Evolutionary conservation across 2,888 invertebrate species (phyloP).

Genomic region (Ephialtes manifestator): DNA sequence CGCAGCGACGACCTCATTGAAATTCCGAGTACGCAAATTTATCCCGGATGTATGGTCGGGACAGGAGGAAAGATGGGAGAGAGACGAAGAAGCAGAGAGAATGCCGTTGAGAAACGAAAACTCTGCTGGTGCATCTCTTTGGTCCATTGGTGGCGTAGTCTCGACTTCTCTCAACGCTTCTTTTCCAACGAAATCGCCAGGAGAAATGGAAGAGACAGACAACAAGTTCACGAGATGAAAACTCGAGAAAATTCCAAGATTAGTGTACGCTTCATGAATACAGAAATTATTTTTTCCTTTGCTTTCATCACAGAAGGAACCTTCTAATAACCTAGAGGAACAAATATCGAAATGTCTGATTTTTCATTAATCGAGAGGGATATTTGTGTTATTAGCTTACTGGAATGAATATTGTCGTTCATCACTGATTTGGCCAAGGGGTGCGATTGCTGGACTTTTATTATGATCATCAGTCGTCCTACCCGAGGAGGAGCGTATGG

Average conservation of each 20-base stretch:
- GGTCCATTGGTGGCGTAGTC: conserved; percentile 34
- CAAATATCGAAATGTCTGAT: not conserved
- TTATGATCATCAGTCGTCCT: too few relatives aligned
- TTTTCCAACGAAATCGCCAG: conserved; percentile 12
- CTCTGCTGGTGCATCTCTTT: conserved; percentile 25
- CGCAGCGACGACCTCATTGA: conserved; percentile 17
- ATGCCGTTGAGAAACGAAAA: not conserved
- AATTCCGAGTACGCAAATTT: conserved; percentile 47
- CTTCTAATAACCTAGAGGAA: not conserved
- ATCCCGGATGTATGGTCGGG: conserved; percentile 36
- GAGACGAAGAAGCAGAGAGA: not conserved
- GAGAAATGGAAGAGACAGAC: conserved; percentile 15
- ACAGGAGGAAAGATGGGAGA: conserved; percentile 18
- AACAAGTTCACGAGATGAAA: conserved; percentile 19
- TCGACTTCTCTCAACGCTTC: conserved; percentile 10
- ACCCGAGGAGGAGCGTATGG: too few relatives aligned
- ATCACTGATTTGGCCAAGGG: too few relatives aligned
- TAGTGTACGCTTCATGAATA: conserved; percentile 2
- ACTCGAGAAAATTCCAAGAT: conserved; percentile 1
- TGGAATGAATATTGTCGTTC: too few relatives aligned
- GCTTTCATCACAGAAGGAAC: conserved; percentile 2
- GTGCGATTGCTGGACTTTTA: too few relatives aligned
- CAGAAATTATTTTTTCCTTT: conserved; percentile 26
- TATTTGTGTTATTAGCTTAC: too few relatives aligned
- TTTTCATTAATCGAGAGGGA: too few relatives aligned